Evolutionary conservation across 30 jellyfish, hydroid and myxozoan genomes (phyloP), one percentile per base, ranked within the genome.

Genomic region (Cassiopea andromeda): DNA sequence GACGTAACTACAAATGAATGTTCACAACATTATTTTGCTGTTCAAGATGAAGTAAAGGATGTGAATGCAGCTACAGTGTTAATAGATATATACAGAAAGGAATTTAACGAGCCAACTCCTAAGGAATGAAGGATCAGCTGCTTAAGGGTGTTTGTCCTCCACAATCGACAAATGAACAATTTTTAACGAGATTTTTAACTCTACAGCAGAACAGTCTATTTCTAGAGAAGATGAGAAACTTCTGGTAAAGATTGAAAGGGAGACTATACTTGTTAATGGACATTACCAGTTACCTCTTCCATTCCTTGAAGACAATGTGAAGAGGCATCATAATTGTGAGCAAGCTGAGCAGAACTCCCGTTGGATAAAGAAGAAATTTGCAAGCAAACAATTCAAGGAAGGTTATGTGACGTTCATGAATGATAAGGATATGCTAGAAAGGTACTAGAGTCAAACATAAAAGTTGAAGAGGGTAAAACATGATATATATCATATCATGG

Each of bases 321-420:
- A 82, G 16, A 61, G 60, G 85, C 91, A 64, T 68, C 60, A 82
- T 48, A 82, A 82, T 58, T 27, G 87, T n/a, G 7, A 44, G 69
- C 85, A 60, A 68, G 91, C 91, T 44, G 84, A 44, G 69, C 84
- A 82, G 46, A 48, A 88, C 60, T 89, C 91, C 8, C 54, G 45
- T 48, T 58, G 69, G 85, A 61, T 61, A 68, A 82, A 82, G 91
- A 82, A 82, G 69, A 27, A 46, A 43, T 46, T 61, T 46, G 73
- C 69, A 47, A 48, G 69, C 54, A 44, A 61, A 68, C 84, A 82
- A 58, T 60, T 16, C 71, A 5, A 68, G 14, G 47, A 47, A 44
- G 91, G 60, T 82, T 82, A 82, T 44, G 69, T 47, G 76, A 68
- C 84, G 69, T 82, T 82, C 89, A 82, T 82, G 87, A 47, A 82